Conservation (phyloP, 1,140 invertebrate genomes). For the Ceratitis capitata region DNA sequence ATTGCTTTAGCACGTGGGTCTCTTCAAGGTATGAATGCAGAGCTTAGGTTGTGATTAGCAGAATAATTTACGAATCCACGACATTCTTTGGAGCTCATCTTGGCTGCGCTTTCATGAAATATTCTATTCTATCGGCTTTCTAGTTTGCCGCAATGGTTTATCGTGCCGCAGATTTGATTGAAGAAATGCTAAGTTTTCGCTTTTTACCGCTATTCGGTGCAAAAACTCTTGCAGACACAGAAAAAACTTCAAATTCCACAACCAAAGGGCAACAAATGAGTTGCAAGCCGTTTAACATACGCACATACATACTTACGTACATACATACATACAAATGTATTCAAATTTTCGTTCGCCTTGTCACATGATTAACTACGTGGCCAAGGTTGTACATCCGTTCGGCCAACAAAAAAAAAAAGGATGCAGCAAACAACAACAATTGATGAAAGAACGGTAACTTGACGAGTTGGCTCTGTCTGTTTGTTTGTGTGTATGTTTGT, state of each 20-base stretch:
- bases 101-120: background rate
- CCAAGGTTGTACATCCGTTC: background rate
- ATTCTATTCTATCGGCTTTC: background rate
- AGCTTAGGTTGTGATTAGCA: no score
- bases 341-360: conserved; percentile 30
- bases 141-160: background rate
- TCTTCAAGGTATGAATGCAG: no score
- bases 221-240: conserved; percentile 25
- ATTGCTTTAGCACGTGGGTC: no score
- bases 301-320: no score
- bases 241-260: background rate
- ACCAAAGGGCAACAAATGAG: background rate
- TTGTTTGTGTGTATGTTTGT: no score
- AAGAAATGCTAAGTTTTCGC: background rate
- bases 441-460: background rate
- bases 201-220: background rate
- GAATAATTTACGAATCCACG: no score
- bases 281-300: no score
- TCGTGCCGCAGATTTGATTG: background rate
- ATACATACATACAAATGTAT: background rate
- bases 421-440: background rate
- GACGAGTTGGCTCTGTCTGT: no score
- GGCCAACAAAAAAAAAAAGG: background rate
- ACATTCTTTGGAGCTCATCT: no score
- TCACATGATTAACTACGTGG: conserved; percentile 31